Base-by-base conservation (phyloP, 2,888 invertebrate species). In the Athalia rosae region DNA sequence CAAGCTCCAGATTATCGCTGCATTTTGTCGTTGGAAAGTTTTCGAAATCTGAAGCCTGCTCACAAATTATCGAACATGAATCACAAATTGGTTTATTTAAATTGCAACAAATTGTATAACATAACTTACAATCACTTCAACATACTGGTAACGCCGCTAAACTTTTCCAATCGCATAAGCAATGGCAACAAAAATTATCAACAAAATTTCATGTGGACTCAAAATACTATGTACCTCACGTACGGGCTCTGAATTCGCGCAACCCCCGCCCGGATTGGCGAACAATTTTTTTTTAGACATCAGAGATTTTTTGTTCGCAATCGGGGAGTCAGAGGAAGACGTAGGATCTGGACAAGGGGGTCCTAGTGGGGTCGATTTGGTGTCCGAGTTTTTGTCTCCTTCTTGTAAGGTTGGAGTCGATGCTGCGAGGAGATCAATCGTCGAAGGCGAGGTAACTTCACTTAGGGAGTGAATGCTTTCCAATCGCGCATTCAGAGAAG, bases 171-270 rank as follows among this genome's bases (percentile, higher is more conserved):
- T 43, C n/a, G 58, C 56, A 58, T 41, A 58, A 71, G 71, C 71
- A 43, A 71, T 58, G 43, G 45, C 45, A 9, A 71, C 7, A 71
- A 71, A 58, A 4, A 71, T 43, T n/a, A 71, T 71, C 43, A 71
- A 58, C 45, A 62, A 13, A 2, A 74, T 74, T 61, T 74, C 41
- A 28, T 41, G 74, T n/a, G 41, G 45, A 28, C 74, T 71, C 43
- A 59, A 13, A 41, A 58, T 48, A 56, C n/a, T 47, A 13, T 43
- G 59, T 71, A 71, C 71, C 58, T 71, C 71, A 47, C 9, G 56
- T 59, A 28, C 28, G 28, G 58, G 58, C 58, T 47, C 41, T 13
- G 43, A 9, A n/a, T 45, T 8, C 41, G 13, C 53, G 45, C 45
- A 9, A 58, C 48, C 47, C 13, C 7, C 15, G 59, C 7, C 41